Evolutionary conservation across 1,140 invertebrate species (phyloP).

Genomic region (Euwallacea fornicatus): DNA sequence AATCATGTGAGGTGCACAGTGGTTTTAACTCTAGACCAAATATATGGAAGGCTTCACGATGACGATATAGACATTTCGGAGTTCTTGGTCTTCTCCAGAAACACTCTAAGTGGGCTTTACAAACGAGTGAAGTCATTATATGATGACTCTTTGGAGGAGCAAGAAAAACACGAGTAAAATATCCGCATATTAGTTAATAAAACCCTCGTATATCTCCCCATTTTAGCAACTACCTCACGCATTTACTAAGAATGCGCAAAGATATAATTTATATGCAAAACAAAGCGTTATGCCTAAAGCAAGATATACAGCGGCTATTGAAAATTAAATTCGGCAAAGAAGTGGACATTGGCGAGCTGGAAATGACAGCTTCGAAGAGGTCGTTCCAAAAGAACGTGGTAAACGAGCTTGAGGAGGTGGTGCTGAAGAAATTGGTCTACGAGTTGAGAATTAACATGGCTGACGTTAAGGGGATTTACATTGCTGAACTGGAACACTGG

Average conservation of each 20-base stretch:
- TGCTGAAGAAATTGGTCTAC: constrained; percentile 59
- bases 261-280: constrained; percentile 61
- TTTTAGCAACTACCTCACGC: constrained; percentile 56
- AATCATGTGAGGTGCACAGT: constrained; percentile 69
- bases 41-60: constrained; percentile 59
- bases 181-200: not conserved
- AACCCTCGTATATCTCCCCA: constrained; percentile 1
- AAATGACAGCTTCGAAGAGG: constrained; percentile 58
- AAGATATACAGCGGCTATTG: constrained; percentile 58
- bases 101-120: constrained; percentile 59
- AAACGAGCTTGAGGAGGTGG: constrained; percentile 59
- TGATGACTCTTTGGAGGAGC: constrained; percentile 63
- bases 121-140: constrained; percentile 66
- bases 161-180: constrained; percentile 61
- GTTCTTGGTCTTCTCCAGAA: constrained; percentile 65
- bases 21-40: constrained; percentile 66
- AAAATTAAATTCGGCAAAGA: constrained; percentile 60
- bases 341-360: constrained; percentile 59
- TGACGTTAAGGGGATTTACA: constrained; percentile 54
- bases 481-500: constrained; percentile 51
- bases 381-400: constrained; percentile 51
- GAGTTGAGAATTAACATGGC: constrained; percentile 57
- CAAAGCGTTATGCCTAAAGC: constrained; percentile 57
- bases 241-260: constrained; percentile 59
- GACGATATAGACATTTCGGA: constrained; percentile 59